A percentile compares a stretch with the other conserved stretches of the same genome.
Evolutionary conservation across 2,797 vertebrate genomes (phyloP).

Genomic region (Sebastes oblongus): DNA sequence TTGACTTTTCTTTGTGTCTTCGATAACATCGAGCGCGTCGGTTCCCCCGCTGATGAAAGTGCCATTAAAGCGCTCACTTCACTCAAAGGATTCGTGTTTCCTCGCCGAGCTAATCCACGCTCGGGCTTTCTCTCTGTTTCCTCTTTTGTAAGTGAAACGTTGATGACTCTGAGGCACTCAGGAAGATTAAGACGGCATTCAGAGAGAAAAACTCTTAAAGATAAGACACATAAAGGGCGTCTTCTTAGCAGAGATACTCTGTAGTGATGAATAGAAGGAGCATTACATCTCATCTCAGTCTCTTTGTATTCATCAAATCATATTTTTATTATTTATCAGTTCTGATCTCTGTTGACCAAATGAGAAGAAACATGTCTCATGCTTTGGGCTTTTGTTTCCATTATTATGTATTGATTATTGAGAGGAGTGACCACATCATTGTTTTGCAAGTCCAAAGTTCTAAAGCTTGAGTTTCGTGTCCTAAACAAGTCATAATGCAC

Average conservation of each 20-base stretch:
- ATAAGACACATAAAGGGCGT: slow-evolving; percentile 10
- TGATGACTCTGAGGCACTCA: neutral
- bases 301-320: neutral
- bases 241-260: neutral
- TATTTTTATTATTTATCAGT: neutral
- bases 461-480: too few species aligned
- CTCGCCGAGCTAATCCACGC: neutral
- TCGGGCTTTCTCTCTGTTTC: neutral
- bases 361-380: neutral
- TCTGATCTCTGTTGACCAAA: neutral
- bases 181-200: slow-evolving; percentile 19
- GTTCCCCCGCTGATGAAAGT: slow-evolving; percentile 1
- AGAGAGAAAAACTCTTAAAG: neutral
- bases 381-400: too few species aligned
- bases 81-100: neutral
- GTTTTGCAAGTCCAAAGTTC: too few species aligned
- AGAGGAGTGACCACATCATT: too few species aligned
- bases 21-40: neutral
- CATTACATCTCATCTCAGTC: neutral
- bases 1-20: slow-evolving; percentile 28
- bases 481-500: too few species aligned
- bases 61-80: neutral
- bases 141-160: neutral
- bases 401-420: too few species aligned
- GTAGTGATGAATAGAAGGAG: neutral